These are phyloP conservation scores for Euplagia quadripunctaria DNA, from an alignment of 2,888 invertebrate genomes.

Conservation along the genomic window DNA sequence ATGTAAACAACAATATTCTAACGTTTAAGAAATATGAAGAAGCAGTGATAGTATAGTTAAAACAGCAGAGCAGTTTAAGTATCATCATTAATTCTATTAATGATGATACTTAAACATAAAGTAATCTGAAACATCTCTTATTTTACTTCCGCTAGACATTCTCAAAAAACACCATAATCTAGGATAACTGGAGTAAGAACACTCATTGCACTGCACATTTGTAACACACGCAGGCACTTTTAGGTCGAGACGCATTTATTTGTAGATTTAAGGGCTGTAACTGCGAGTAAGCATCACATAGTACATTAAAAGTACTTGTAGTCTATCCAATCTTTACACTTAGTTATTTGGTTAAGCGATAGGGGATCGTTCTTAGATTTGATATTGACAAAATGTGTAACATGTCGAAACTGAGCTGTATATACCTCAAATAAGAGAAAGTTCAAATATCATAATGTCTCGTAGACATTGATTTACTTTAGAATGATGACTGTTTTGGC, in stretches of 20 bases:
- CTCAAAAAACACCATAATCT: no score
- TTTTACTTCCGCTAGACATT: no score
- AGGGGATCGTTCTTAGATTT: slow-evolving; percentile 46
- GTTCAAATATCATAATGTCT: slow-evolving; percentile 6
- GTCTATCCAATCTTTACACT: background rate
- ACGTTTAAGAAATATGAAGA: no score
- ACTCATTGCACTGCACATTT: no score
- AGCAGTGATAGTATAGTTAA: no score
- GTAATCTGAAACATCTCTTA: no score
- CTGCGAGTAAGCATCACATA: slow-evolving; percentile 8
- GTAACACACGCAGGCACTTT: background rate
- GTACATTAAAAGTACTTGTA: slow-evolving; percentile 1
- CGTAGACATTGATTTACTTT: slow-evolving; percentile 20
- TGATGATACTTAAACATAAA: no score
- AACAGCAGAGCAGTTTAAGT: no score
- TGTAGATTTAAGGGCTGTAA: background rate
- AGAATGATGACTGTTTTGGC: slow-evolving; percentile 34
- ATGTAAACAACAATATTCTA: no score
- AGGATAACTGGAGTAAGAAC: no score
- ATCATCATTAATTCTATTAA: no score
- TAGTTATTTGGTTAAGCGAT: slow-evolving; percentile 4
- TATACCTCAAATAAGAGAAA: background rate
- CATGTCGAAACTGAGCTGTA: background rate
- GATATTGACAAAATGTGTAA: slow-evolving; percentile 30
- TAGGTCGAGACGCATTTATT: background rate